phyloP scores from a whole-genome alignment of 1,140 invertebrate genomes.

The Sogatella furcifera region DNA sequence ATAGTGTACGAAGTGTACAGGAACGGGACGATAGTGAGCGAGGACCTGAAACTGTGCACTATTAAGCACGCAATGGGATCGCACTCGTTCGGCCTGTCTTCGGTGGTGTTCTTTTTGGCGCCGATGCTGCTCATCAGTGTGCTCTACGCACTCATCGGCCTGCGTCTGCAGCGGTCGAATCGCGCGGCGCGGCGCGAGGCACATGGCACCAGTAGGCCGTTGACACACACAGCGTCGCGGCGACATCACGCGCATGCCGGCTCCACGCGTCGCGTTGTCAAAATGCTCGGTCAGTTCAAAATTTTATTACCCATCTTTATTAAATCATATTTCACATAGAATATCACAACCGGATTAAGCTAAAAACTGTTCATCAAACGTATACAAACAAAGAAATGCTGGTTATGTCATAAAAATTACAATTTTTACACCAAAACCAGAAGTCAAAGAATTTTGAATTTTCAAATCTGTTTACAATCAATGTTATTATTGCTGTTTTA shows the following conservation, averaged over 20 bases:
- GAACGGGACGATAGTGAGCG: constrained; percentile 32
- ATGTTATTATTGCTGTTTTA: no score
- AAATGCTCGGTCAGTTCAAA: constrained; percentile 19
- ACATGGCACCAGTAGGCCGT: background rate
- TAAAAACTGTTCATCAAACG: no score
- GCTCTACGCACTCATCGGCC: constrained; percentile 70
- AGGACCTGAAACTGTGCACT: constrained; percentile 33
- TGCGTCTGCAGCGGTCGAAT: constrained; percentile 50
- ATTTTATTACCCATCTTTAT: no score
- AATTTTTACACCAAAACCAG: no score
- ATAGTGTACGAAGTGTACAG: constrained; percentile 39
- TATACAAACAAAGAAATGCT: no score
- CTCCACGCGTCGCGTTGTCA: constrained; percentile 18
- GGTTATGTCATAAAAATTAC: no score
- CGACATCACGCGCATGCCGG: background rate
- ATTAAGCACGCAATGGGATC: constrained; percentile 31
- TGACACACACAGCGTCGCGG: background rate
- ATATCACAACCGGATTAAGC: no score
- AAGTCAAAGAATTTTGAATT: no score
- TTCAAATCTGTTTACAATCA: no score
- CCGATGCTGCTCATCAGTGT: constrained; percentile 81
- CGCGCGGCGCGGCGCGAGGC: background rate
- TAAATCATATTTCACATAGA: no score
- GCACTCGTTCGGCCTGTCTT: constrained; percentile 72
- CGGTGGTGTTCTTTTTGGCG: constrained; percentile 70